Conservation (phyloP, 2,113 vertebrate species). For the Microcebus tavaratra region DNA sequence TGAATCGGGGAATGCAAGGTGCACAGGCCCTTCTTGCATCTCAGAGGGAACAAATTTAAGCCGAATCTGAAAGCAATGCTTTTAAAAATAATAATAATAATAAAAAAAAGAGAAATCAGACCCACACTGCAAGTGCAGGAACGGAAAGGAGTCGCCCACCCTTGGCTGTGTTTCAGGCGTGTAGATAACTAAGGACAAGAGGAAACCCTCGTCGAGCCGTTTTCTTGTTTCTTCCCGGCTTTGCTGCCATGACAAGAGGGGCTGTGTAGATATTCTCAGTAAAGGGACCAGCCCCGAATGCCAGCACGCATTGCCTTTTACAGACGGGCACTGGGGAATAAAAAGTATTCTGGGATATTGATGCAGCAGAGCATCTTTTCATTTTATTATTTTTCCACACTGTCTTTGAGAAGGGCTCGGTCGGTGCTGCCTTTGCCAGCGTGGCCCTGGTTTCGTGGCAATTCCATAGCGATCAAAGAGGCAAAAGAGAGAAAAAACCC, state of each 20-base stretch:
- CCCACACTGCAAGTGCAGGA: not conserved
- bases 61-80: not conserved
- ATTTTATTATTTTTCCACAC: not conserved
- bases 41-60: slow-evolving; percentile 52
- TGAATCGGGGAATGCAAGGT: slow-evolving; percentile 59
- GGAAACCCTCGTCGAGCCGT: not conserved
- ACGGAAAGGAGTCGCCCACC: not conserved
- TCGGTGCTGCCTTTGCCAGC: not conserved
- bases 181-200: not conserved
- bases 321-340: slow-evolving; percentile 18
- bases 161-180: not conserved
- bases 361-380: not conserved
- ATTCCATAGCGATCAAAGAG: slow-evolving; percentile 34
- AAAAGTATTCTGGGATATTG: slow-evolving; percentile 2
- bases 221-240: not conserved
- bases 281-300: not conserved
- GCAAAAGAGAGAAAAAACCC: not conserved
- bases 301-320: slow-evolving; percentile 34
- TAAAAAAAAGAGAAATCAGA: slow-evolving; percentile 5
- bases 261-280: not conserved
- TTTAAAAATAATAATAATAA: not conserved
- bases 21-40: slow-evolving; percentile 69
- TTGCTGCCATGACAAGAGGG: not conserved
- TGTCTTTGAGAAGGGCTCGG: slow-evolving; percentile 37
- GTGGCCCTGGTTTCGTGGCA: not conserved